Percentiles rank a stretch among this genome's conserved stretches.
Evolutionary conservation across 2,797 vertebrate genomes (phyloP).

Genomic region (Synaphobranchus kaupii): DNA sequence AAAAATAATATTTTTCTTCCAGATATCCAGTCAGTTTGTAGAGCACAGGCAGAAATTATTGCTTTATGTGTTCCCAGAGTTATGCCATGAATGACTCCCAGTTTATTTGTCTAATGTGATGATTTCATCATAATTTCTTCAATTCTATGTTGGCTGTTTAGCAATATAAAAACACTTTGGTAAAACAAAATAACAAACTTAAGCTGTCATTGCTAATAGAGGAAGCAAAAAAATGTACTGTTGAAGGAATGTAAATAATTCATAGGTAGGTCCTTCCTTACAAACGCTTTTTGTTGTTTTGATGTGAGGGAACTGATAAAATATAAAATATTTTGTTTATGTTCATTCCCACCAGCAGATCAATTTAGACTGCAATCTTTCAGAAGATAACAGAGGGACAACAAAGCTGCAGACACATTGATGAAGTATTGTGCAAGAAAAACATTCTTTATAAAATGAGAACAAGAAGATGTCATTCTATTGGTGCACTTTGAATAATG

Average conservation of each 20-base stretch:
- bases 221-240: conserved; percentile 59
- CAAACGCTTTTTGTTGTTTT: conserved; percentile 39
- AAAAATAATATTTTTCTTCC: conserved; percentile 88
- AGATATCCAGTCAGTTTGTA: conserved; percentile 76
- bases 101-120: conserved; percentile 83
- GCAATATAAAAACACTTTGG: conserved; percentile 67
- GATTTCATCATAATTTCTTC: conserved; percentile 81
- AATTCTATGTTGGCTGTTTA: conserved; percentile 79
- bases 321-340: conserved; percentile 25
- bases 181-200: conserved; percentile 42
- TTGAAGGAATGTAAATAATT: conserved; percentile 51
- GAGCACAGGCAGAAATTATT: conserved; percentile 81
- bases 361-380: conserved; percentile 8
- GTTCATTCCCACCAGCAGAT: conserved; percentile 14
- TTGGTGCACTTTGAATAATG: background rate
- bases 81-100: conserved; percentile 74
- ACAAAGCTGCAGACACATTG: background rate
- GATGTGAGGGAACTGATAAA: conserved; percentile 20
- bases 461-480: background rate
- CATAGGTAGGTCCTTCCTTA: background rate
- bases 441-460: conserved; percentile 4
- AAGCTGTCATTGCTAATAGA: conserved; percentile 63
- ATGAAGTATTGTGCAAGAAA: background rate
- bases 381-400: conserved; percentile 6
- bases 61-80: conserved; percentile 78